Base-by-base conservation (phyloP, 2,888 invertebrate species). In the Apamea sordens region DNA sequence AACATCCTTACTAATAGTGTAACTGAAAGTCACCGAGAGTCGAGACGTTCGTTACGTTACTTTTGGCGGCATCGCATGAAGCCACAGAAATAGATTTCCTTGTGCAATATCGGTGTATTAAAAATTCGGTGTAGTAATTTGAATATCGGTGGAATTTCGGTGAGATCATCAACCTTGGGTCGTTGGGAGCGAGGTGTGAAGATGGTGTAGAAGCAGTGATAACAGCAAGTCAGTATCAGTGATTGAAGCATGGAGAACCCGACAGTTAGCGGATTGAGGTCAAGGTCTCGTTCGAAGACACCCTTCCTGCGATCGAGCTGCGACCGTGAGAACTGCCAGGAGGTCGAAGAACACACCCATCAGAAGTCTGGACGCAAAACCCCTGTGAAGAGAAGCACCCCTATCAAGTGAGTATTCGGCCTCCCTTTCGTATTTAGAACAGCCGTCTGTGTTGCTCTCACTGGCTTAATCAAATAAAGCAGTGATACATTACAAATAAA, bases 221-320 rank as follows among this genome's bases (percentile, higher is more conserved):
- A 90, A 79, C 78, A 78, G 72, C 77, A 67, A 84, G 64, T 61
- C 73, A 74, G 76, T 79, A 86, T 85, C 84, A 84, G 84, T 90
- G 85, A 80, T 77, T 80, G 75, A 89, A 93, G 82, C 82, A 96
- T 97, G 97, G 97, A 97, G 90, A 95, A 94, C 88, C 93, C 94
- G 83, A 92, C 94, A 83, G 95, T 94, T 91, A 95, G 96, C 89
- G 97, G 97, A 94, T 97, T 98, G 93, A 96, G 98, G 94, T 97
- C 98, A 94, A 97, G 98, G 95, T 98, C 98, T 90, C 97, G 98
- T 89, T 98, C 98, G 61, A 98, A 97, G 92, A 98, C 98, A 90
- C 98, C 98, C 85, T 97, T 98, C 92, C 93, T 97, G 88, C 95
- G 97, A 86, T 97, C 97, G 77, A 97, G 95, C 89, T 97, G 97